A percentile compares a stretch with the other conserved stretches of the same genome.
These are phyloP conservation scores for Brachyistius frenatus DNA, from an alignment of 2,113 vertebrate species.

Conservation along the genomic window DNA sequence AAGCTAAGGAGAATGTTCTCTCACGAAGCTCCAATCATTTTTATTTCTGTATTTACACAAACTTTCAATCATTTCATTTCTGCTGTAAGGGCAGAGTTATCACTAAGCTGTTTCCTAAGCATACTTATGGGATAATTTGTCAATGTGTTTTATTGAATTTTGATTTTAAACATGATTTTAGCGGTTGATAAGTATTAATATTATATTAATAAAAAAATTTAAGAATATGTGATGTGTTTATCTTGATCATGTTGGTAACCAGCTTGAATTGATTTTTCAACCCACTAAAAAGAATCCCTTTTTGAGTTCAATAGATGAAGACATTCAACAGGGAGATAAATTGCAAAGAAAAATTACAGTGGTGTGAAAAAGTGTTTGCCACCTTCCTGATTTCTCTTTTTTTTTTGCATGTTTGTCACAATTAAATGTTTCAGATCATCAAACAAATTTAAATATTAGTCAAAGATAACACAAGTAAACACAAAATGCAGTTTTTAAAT, in stretches of 20 bases:
- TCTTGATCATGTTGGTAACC: not conserved
- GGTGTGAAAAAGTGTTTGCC: too few relatives aligned
- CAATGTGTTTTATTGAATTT: not conserved
- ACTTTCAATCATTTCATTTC: not conserved
- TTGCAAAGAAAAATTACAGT: too few relatives aligned
- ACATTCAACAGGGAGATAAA: too few relatives aligned
- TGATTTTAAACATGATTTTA: constrained; percentile 23
- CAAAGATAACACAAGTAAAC: too few relatives aligned
- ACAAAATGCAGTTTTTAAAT: too few relatives aligned
- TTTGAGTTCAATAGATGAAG: too few relatives aligned
- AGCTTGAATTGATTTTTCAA: too few relatives aligned
- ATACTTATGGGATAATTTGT: constrained; percentile 18
- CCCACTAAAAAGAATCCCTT: too few relatives aligned
- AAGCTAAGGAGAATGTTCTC: constrained; percentile 13
- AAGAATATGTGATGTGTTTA: not conserved
- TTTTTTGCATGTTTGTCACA: too few relatives aligned
- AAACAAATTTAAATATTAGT: too few relatives aligned
- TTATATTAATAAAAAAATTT: constrained; percentile 39
- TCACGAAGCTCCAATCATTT: not conserved
- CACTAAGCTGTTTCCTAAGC: constrained; percentile 16
- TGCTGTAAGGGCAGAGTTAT: not conserved
- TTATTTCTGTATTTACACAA: not conserved
- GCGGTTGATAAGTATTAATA: constrained; percentile 38
- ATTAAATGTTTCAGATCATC: too few relatives aligned
- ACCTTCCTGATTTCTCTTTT: too few relatives aligned